Percentiles rank a stretch among this genome's conserved stretches.
These are phyloP conservation scores for Nematostella vectensis DNA, from an alignment of 92 coral and sea anemone species.

Conservation along the genomic window DNA sequence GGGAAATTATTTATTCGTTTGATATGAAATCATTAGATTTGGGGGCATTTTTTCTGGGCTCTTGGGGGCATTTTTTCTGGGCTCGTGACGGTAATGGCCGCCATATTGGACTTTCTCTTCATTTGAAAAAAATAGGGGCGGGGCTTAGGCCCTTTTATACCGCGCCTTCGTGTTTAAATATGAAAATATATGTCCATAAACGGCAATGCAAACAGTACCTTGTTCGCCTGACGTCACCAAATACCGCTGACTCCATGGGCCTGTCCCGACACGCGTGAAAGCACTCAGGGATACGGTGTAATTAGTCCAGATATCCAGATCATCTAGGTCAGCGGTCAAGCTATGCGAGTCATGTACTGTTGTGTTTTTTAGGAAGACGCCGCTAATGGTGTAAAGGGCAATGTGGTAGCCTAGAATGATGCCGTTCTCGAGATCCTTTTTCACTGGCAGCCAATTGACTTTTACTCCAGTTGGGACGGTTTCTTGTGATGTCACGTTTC, in stretches of 20 bases:
- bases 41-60: too few species aligned
- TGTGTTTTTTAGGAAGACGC: constrained; percentile 8
- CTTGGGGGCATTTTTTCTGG: too few species aligned
- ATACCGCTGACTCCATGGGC: constrained; percentile 34
- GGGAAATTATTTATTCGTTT: too few species aligned
- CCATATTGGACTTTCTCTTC: too few species aligned
- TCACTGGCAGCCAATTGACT: constrained; percentile 34
- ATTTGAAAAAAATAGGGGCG: too few species aligned
- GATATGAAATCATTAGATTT: too few species aligned
- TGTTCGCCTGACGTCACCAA: constrained; percentile 46
- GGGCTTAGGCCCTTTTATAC: too few species aligned
- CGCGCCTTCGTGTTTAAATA: too few species aligned
- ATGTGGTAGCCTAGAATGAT: constrained; percentile 31
- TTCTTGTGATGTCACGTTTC: constrained; percentile 11
- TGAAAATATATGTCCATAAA: too few species aligned
- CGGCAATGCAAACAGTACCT: too few species aligned
- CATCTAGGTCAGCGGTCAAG: constrained; percentile 4
- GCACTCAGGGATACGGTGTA: constrained; percentile 22
- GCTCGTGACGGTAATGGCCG: too few species aligned
- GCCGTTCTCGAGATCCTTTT: constrained; percentile 39
- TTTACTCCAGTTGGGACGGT: constrained; percentile 14
- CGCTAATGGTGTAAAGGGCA: constrained; percentile 15
- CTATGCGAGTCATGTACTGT: constrained; percentile 20
- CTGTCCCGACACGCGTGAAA: constrained; percentile 38
- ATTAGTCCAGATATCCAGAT: constrained; percentile 46